These are phyloP conservation scores for Rhagium mordax DNA, from an alignment of 2,888 invertebrate species.

Conservation along the genomic window DNA sequence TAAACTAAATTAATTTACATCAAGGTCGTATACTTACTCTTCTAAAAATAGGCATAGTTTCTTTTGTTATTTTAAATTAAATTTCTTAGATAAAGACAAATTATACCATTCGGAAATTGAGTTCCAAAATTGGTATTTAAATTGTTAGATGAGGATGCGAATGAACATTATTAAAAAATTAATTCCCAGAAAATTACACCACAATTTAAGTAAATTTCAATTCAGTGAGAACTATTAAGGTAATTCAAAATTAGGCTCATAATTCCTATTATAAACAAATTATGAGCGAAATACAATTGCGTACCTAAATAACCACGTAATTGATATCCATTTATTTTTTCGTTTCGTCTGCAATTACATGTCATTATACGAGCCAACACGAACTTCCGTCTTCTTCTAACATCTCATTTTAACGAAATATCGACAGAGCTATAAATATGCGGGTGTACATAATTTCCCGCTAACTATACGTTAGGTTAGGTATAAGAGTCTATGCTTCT, in stretches of 20 bases:
- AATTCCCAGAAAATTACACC: slow-evolving; percentile 41
- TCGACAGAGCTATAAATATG: slow-evolving; percentile 34
- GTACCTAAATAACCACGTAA: slow-evolving; percentile 63
- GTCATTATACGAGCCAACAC: slow-evolving; percentile 47
- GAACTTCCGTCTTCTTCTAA: slow-evolving; percentile 34
- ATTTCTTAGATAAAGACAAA: not conserved
- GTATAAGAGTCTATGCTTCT: slow-evolving; percentile 24
- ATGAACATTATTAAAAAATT: slow-evolving; percentile 36
- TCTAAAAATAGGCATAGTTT: not conserved
- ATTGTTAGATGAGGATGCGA: not conserved
- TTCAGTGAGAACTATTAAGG: slow-evolving; percentile 48
- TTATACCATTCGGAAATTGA: slow-evolving; percentile 8
- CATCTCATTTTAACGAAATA: slow-evolving; percentile 33
- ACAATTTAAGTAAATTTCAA: slow-evolving; percentile 49
- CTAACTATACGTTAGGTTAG: slow-evolving; percentile 33
- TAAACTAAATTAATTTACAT: slow-evolving; percentile 11
- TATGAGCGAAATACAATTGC: slow-evolving; percentile 59
- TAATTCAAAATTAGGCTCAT: slow-evolving; percentile 51
- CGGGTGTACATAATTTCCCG: slow-evolving; percentile 36
- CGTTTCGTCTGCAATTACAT: slow-evolving; percentile 53
- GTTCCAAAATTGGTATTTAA: not conserved
- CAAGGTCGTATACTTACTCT: not conserved
- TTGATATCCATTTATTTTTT: slow-evolving; percentile 63
- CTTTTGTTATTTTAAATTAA: not conserved
- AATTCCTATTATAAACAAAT: slow-evolving; percentile 58